Conservation (phyloP, 2,113 vertebrate species). For the Tamias sibiricus region DNA sequence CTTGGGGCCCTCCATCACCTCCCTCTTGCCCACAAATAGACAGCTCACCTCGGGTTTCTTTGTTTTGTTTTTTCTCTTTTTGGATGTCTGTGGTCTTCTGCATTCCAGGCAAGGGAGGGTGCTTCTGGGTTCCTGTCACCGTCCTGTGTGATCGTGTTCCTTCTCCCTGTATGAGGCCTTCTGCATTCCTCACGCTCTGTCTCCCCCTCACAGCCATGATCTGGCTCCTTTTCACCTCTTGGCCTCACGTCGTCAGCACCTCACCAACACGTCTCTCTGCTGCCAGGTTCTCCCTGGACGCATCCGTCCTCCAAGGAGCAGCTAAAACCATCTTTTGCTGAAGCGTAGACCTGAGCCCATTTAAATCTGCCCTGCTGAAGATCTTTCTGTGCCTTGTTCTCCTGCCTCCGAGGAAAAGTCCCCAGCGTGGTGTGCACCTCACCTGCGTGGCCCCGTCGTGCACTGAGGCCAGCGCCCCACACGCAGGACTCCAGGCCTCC, state of each 20-base stretch:
- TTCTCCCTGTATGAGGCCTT: background rate
- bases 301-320: background rate
- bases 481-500: background rate
- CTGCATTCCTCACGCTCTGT: background rate
- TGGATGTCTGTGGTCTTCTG: background rate
- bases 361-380: background rate
- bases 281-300: background rate
- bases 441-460: background rate
- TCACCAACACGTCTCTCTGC: background rate
- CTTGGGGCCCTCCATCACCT: background rate
- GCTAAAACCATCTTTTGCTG: background rate
- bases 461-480: background rate
- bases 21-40: background rate
- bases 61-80: background rate
- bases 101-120: background rate
- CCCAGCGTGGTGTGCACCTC: background rate
- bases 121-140: background rate
- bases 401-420: background rate
- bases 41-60: background rate
- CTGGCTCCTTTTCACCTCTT: background rate
- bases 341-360: conserved; percentile 1
- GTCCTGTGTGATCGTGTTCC: too few relatives aligned
- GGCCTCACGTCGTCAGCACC: background rate
- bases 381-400: background rate
- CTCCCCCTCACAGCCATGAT: background rate